Evolutionary conservation across 1,140 invertebrate genomes (phyloP).

Genomic region (Bombus confusus): DNA sequence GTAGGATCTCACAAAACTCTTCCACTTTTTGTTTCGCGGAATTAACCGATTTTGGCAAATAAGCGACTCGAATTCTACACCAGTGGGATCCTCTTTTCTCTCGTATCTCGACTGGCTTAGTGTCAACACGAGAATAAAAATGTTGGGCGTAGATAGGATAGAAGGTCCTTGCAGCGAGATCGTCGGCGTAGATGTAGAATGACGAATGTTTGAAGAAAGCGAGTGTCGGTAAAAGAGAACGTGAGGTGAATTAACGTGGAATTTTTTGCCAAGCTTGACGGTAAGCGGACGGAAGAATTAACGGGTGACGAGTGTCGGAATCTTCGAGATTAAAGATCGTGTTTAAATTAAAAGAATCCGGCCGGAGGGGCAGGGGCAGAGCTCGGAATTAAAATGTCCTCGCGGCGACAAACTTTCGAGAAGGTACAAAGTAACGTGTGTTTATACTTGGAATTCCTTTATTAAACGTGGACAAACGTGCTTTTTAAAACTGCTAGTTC

Average conservation of each 20-base stretch:
- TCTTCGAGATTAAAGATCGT: slow-evolving; percentile 3
- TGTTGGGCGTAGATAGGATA: not conserved
- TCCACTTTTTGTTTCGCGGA: too few relatives aligned
- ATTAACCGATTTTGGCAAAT: too few relatives aligned
- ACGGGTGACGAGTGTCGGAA: not conserved
- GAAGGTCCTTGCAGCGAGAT: not conserved
- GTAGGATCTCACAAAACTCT: too few relatives aligned
- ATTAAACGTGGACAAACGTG: not conserved
- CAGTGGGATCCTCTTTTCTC: not conserved
- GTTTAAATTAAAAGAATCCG: not conserved
- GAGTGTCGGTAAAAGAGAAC: not conserved
- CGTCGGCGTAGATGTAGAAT: not conserved
- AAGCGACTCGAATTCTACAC: too few relatives aligned
- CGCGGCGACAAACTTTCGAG: not conserved
- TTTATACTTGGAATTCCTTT: not conserved
- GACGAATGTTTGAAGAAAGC: slow-evolving; percentile 15
- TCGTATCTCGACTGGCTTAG: not conserved
- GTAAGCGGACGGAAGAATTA: not conserved
- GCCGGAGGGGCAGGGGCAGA: too few relatives aligned
- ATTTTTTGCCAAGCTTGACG: not conserved
- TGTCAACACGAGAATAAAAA: not conserved
- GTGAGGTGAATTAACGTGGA: slow-evolving; percentile 12
- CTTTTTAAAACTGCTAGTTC: not conserved
- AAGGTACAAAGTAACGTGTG: not conserved
- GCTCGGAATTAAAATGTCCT: not conserved